Evolutionary conservation across 2,113 vertebrate species (phyloP), one percentile per base, ranked within the genome.

Genomic region (Bos indicus): DNA sequence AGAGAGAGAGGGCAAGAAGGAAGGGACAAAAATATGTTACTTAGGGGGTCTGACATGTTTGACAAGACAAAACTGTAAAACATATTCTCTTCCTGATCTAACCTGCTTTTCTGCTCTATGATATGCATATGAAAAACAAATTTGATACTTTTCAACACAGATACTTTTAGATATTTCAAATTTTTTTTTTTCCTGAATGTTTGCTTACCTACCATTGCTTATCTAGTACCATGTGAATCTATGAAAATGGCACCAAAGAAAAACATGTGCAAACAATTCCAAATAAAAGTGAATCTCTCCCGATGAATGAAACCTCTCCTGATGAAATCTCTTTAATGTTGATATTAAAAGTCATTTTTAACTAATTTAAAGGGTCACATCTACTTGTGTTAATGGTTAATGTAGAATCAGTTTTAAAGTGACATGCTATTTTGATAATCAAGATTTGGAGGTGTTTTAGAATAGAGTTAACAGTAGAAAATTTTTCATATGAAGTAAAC

Each of bases 271-370:
- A 30, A 96, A 80, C 25, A 86, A 78, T 85, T 85, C 7, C 67
- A 93, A 97, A 88, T 94, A 81, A 97, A 95, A 51, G 25, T 23
- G 13, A 91, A 86, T 19, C 33, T 67, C 64, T 67, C 33, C 64
- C 1, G 0, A 21, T 67, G 64, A 67, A 67, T 67, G 33, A 71
- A 71, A 40, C 13, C 40, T 77, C 71, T 43, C 23, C 40, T 77
- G 71, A 77, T 77, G 21, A 77, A 77, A 77, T 43, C 7, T 90
- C 81, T 60, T 94, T 85, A 60, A 40, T 77, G 51, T 92, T 40
- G 19, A 40, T 74, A 74, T 40, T 40, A 40, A 74, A 40, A 74
- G 17, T 90, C 64, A 94, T 82, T 94, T 86, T 71, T 90, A 90
- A 40, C n/a, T 87, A 84, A 78, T 93, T 94, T 77, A 56, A 95